Evolutionary conservation across 1,140 invertebrate species (phyloP).

Genomic region (Drosophila ambigua): DNA sequence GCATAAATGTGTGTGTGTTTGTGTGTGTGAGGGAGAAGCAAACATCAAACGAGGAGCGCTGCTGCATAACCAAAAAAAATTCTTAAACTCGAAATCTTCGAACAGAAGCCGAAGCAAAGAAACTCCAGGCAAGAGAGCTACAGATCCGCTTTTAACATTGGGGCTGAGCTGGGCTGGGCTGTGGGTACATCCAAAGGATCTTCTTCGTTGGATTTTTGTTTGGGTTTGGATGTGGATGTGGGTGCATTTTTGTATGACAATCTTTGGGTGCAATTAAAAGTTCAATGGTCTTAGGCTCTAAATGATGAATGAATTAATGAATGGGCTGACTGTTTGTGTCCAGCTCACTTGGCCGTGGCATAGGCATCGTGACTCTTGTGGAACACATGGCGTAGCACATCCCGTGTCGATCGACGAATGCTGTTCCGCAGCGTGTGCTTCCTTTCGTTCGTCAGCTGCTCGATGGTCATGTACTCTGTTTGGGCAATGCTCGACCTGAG

Average conservation of each 20-base stretch:
- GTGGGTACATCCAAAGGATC: not conserved
- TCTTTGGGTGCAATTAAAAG: slow-evolving; percentile 63
- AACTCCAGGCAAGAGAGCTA: too few relatives aligned
- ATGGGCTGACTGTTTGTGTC: not conserved
- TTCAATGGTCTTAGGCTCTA: slow-evolving; percentile 20
- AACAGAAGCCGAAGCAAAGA: not conserved
- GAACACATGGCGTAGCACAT: slow-evolving; percentile 77
- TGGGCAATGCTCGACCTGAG: slow-evolving; percentile 56
- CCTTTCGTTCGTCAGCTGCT: slow-evolving; percentile 70
- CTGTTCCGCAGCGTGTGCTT: slow-evolving; percentile 77
- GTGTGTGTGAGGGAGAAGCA: too few relatives aligned
- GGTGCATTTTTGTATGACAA: slow-evolving; percentile 39
- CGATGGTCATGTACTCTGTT: slow-evolving; percentile 73
- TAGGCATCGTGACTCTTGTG: slow-evolving; percentile 78
- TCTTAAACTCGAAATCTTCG: slow-evolving; percentile 5
- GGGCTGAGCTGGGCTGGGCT: too few relatives aligned
- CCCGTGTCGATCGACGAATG: slow-evolving; percentile 73
- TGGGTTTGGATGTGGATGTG: not conserved
- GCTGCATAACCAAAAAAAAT: not conserved
- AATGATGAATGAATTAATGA: not conserved
- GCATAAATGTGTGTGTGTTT: not conserved
- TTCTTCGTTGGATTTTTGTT: not conserved
- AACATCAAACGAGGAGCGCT: not conserved
- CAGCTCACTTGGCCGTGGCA: slow-evolving; percentile 58
- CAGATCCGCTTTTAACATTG: not conserved